phyloP scores from a whole-genome alignment of 2,113 vertebrate species.

The Aleadryas rufinucha region DNA sequence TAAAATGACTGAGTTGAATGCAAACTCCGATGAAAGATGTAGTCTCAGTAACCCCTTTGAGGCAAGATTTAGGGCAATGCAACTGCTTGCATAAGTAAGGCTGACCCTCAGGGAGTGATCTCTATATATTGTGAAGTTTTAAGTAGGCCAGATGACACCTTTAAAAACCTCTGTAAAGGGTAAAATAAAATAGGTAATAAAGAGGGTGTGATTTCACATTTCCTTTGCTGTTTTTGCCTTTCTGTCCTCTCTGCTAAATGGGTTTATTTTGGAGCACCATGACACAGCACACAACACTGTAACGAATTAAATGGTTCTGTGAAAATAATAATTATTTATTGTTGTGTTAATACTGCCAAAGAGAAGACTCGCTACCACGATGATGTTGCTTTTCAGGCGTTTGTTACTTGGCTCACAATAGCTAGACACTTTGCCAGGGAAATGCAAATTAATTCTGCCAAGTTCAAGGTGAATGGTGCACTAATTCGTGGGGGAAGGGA shows the following conservation, averaged over 20 bases:
- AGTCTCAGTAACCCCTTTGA: background rate
- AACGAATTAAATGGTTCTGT: conserved; percentile 21
- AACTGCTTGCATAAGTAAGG: background rate
- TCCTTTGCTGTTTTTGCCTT: background rate
- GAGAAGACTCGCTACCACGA: background rate
- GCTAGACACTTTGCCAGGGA: background rate
- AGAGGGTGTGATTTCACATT: background rate
- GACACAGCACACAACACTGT: background rate
- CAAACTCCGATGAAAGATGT: background rate
- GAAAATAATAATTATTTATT: background rate
- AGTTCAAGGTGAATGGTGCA: background rate
- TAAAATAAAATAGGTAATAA: background rate
- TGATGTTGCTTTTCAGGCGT: background rate
- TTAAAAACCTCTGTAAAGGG: background rate
- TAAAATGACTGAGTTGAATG: background rate
- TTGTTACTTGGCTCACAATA: background rate
- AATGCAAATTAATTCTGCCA: background rate
- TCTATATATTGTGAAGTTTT: background rate
- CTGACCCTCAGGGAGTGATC: conserved; percentile 5
- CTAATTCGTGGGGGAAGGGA: background rate
- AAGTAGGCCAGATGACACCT: conserved; percentile 9
- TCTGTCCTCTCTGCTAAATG: background rate
- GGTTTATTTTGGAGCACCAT: background rate
- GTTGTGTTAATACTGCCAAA: background rate
- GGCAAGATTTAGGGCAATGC: conserved; percentile 7